phyloP scores from a whole-genome alignment of 2,113 vertebrate genomes.

The Hemiscyllium ocellatum region DNA sequence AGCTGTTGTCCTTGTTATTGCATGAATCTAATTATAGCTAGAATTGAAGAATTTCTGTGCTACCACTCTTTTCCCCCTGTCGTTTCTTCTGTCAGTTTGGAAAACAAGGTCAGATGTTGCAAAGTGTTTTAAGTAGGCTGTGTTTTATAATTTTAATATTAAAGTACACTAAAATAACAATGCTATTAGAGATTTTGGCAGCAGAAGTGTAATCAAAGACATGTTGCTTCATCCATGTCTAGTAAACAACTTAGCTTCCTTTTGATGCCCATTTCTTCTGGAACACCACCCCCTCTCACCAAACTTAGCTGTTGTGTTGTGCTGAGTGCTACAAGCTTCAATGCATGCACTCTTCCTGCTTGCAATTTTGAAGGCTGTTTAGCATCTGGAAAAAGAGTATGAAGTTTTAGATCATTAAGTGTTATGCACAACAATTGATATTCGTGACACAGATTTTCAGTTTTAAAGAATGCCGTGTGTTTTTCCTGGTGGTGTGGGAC shows the following conservation, averaged over 20 bases:
- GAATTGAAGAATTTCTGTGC: neutral
- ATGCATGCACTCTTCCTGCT: neutral
- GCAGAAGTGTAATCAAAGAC: neutral
- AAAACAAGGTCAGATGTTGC: neutral
- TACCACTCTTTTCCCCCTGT: neutral
- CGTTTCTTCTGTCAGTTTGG: neutral
- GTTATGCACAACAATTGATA: neutral
- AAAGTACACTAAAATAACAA: neutral
- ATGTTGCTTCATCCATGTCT: neutral
- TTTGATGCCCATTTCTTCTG: neutral
- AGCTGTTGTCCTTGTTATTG: neutral
- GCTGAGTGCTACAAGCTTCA: neutral
- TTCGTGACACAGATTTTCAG: neutral
- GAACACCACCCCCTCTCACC: too few species aligned
- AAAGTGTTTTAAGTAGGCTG: neutral
- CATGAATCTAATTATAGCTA: neutral
- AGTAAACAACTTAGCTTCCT: neutral
- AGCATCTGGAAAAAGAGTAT: neutral
- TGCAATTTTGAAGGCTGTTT: neutral
- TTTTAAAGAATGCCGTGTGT: neutral
- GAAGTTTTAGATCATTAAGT: neutral
- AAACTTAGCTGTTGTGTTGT: neutral
- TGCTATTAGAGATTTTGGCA: neutral
- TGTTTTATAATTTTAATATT: neutral
- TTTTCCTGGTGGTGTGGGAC: neutral